A percentile compares a stretch with the other conserved stretches of the same genome.
Conservation (phyloP, 2,888 invertebrate genomes). For the Ochropleura plecta region DNA sequence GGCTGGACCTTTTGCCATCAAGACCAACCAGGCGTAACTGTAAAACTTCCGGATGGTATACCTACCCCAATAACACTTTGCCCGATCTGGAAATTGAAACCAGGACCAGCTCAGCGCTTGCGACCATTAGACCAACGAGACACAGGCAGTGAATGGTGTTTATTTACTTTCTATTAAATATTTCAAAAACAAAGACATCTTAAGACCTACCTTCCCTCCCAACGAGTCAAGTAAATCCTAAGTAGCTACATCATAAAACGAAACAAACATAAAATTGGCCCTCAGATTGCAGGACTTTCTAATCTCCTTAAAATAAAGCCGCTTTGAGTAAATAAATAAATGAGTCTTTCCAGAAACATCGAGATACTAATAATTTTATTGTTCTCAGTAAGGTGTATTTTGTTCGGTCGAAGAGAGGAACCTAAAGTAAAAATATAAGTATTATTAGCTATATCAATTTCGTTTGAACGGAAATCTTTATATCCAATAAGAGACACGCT, state of each 20-base stretch:
- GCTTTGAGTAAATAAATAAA: too few species aligned
- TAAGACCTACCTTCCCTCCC: background rate
- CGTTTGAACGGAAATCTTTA: conserved; percentile 55
- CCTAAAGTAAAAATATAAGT: conserved; percentile 24
- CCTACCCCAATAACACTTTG: too few species aligned
- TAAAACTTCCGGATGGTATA: too few species aligned
- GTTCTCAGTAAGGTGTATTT: conserved; percentile 37
- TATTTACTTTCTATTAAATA: background rate
- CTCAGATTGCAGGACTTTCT: conserved; percentile 46
- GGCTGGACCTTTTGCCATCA: too few species aligned
- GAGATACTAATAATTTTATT: conserved; percentile 49
- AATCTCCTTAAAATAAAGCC: conserved; percentile 63
- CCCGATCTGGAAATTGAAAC: too few species aligned
- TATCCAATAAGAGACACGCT: conserved; percentile 52
- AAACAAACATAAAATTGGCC: conserved; percentile 32
- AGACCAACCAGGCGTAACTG: too few species aligned
- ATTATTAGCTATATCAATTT: conserved; percentile 44
- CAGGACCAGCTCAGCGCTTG: too few species aligned
- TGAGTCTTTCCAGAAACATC: conserved; percentile 46
- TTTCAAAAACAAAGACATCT: background rate
- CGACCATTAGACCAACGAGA: too few species aligned
- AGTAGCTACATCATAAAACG: conserved; percentile 24
- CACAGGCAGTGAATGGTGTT: too few species aligned
- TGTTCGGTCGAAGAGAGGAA: conserved; percentile 13
- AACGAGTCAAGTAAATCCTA: conserved; percentile 16